phyloP scores from a whole-genome alignment of 2,797 vertebrate species.

The Margarornis squamiger region DNA sequence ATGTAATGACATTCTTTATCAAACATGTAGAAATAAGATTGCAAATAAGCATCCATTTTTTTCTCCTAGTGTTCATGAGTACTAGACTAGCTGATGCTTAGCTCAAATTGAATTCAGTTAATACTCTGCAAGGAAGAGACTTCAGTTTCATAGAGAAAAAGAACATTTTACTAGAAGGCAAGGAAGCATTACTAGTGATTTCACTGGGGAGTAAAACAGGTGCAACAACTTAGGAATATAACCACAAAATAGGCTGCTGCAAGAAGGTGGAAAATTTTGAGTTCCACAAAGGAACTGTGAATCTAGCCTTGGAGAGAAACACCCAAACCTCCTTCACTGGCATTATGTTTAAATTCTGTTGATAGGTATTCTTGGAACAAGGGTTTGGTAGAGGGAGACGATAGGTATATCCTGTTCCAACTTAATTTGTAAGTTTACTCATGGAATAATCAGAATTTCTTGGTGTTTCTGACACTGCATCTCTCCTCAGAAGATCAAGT shows the following conservation, averaged over 20 bases:
- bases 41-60: background rate
- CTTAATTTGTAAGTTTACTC: background rate
- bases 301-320: background rate
- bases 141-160: background rate
- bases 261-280: background rate
- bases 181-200: background rate
- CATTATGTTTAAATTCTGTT: background rate
- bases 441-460: background rate
- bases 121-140: background rate
- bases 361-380: background rate
- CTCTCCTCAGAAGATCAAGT: background rate
- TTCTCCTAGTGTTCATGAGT: background rate
- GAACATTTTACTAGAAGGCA: background rate
- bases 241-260: background rate
- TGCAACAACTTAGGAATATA: background rate
- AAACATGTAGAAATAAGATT: background rate
- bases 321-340: background rate
- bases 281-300: background rate
- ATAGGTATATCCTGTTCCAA: background rate
- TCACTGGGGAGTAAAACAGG: background rate
- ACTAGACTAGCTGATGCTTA: background rate
- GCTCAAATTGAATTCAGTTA: background rate
- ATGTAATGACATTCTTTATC: background rate
- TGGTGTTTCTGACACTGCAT: background rate
- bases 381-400: background rate